Evolutionary conservation across 2,797 vertebrate genomes (phyloP).

Genomic region (Euphonia xanthogaster): DNA sequence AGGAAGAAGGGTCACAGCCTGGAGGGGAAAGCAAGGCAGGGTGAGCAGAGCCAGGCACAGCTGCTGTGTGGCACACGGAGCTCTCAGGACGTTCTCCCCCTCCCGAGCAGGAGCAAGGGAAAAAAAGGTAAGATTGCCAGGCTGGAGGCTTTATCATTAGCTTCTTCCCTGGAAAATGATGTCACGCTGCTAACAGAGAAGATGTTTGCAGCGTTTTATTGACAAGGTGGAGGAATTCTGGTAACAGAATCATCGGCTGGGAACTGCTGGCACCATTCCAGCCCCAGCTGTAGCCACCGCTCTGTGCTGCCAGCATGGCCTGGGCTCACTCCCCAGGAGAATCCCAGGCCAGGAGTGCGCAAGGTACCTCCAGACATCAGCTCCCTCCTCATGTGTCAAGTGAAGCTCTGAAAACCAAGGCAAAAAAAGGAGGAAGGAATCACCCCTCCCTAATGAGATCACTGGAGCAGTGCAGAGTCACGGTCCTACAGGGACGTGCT

Average conservation of each 20-base stretch:
- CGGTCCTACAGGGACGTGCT: conserved; percentile 7
- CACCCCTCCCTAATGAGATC: conserved; percentile 54
- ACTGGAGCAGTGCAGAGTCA: conserved; percentile 57
- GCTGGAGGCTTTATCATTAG: conserved; percentile 17
- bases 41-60: background rate
- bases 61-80: background rate
- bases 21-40: background rate
- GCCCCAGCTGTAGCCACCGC: conserved; percentile 25
- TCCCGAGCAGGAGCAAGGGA: background rate
- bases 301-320: background rate
- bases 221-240: conserved; percentile 69
- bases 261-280: conserved; percentile 52
- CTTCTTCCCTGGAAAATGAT: conserved; percentile 57
- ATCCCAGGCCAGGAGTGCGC: background rate
- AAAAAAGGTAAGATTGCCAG: conserved; percentile 15
- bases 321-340: background rate
- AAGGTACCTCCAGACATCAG: conserved; percentile 24
- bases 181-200: conserved; percentile 55
- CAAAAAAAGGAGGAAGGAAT: background rate
- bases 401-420: conserved; percentile 11
- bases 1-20: background rate
- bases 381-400: conserved; percentile 36
- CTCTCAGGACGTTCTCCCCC: background rate
- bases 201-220: conserved; percentile 60
- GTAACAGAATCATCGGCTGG: conserved; percentile 64